A percentile compares a stretch with the other conserved stretches of the same genome.
phyloP scores from a whole-genome alignment of 2,113 vertebrate species.

The Gymnobelideus leadbeateri region DNA sequence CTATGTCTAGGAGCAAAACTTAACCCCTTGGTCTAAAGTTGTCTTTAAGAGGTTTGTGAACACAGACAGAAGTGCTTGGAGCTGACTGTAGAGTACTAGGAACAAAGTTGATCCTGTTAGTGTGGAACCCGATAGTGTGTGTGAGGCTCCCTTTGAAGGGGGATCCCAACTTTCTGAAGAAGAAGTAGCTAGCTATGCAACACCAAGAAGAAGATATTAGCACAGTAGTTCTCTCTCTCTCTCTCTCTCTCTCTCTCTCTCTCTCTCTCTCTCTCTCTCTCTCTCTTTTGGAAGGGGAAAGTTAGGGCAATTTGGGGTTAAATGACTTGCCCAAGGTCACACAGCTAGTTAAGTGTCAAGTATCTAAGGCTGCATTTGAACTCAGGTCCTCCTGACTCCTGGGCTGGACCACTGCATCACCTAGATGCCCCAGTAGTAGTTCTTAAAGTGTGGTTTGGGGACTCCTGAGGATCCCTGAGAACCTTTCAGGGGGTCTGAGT shows the following conservation, averaged over 20 bases:
- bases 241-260: background rate
- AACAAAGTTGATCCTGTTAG: background rate
- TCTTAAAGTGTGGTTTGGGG: background rate
- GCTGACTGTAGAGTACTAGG: background rate
- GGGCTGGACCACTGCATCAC: no score
- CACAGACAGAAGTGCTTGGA: background rate
- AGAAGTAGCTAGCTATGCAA: background rate
- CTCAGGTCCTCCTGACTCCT: no score
- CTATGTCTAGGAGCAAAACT: background rate
- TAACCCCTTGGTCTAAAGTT: background rate
- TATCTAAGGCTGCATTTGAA: no score
- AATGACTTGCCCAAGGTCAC: no score
- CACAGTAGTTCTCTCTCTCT: background rate
- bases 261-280: background rate
- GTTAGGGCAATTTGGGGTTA: no score
- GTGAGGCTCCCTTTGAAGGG: background rate
- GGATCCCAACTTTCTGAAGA: background rate
- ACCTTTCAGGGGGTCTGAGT: background rate
- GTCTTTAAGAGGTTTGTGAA: background rate
- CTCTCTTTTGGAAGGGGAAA: no score
- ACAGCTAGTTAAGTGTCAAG: no score
- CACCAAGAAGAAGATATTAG: background rate
- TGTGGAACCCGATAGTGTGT: no score
- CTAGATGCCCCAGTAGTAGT: no score
- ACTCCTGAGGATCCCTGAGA: background rate